These are phyloP conservation scores for Capra hircus DNA, from an alignment of 2,113 vertebrate species.

Conservation along the genomic window DNA sequence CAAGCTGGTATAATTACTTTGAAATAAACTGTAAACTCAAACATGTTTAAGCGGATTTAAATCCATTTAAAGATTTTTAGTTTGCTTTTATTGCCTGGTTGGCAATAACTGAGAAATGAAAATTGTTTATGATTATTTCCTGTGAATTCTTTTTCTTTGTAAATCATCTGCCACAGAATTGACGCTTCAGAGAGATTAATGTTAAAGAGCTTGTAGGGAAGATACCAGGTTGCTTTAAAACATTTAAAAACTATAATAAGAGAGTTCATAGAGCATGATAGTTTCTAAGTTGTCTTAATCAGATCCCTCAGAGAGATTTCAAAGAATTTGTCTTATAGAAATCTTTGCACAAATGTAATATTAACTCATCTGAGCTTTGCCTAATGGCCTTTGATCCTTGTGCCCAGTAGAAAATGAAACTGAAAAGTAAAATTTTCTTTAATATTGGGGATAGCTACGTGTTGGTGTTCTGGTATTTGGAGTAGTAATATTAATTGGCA, in stretches of 20 bases:
- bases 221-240: neutral
- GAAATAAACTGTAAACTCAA: neutral
- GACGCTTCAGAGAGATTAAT: neutral
- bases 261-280: neutral
- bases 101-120: neutral
- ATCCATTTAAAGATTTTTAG: neutral
- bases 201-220: neutral
- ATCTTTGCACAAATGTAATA: constrained; percentile 24
- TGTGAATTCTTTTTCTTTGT: neutral
- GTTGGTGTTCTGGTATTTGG: constrained; percentile 5
- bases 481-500: neutral
- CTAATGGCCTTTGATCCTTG: constrained; percentile 15
- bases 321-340: neutral
- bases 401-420: neutral
- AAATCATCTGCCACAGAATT: constrained; percentile 6
- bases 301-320: neutral
- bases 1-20: neutral
- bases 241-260: neutral
- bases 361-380: constrained; percentile 12
- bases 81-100: constrained; percentile 28
- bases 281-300: neutral
- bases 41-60: constrained; percentile 31
- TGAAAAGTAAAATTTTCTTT: neutral
- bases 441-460: neutral
- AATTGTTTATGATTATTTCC: constrained; percentile 25